These are phyloP conservation scores for Mastomys coucha DNA, from an alignment of 2,113 vertebrate genomes.

Conservation along the genomic window DNA sequence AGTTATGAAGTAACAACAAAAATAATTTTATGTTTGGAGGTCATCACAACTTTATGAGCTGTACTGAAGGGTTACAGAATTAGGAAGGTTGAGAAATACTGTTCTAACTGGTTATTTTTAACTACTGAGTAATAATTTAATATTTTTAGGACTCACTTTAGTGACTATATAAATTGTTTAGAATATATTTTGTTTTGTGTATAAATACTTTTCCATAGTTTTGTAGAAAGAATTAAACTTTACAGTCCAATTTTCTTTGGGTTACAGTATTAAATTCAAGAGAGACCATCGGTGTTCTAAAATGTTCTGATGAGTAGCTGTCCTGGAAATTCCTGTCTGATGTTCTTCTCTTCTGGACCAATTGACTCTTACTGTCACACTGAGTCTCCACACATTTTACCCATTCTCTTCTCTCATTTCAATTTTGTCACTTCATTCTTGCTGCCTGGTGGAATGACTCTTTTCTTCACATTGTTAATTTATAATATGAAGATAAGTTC, in stretches of 20 bases:
- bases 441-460: no score
- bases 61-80: not conserved
- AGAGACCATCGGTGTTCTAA: not conserved
- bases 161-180: not conserved
- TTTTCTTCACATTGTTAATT: not conserved
- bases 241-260: not conserved
- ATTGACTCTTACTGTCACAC: not conserved
- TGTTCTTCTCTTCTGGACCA: not conserved
- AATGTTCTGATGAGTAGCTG: not conserved
- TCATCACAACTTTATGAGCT: not conserved
- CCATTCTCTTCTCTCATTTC: not conserved
- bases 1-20: not conserved
- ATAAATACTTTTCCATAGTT: not conserved
- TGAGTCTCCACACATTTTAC: no score
- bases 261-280: not conserved
- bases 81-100: not conserved
- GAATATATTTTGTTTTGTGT: not conserved
- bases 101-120: not conserved
- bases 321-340: not conserved
- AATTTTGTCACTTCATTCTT: rapidly evolving
- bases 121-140: not conserved
- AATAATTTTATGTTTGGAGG: not conserved
- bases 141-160: not conserved
- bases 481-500: not conserved
- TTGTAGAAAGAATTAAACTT: not conserved